Base-by-base conservation (phyloP, 2,888 invertebrate species). In the Pheosia tremula region DNA sequence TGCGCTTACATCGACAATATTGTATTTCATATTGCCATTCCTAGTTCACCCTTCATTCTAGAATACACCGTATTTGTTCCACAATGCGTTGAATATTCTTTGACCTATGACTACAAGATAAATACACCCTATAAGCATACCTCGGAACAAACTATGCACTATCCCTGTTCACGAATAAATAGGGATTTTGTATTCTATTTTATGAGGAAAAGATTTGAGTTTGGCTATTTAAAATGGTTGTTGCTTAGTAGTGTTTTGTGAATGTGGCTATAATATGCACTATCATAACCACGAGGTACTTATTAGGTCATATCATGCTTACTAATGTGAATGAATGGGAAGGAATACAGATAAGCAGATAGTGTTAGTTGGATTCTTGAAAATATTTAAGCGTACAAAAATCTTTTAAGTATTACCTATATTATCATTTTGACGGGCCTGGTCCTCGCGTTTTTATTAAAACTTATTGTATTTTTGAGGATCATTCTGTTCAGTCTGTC, bases 1-100 rank as follows among this genome's bases (percentile, higher is more conserved):
- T 89, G 84, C 85, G 89, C 91, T 91, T 89, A 92, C 93, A 90
- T 86, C 88, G 84, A 90, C 92, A 92, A 93, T 93, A 93, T 93
- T 92, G 92, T 91, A 79, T 87, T 86, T 83, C 85, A 84, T 85
- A 86, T 79, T 79, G 71, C 78, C 71, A 70, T 75, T 77, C 70
- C 72, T 72, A 64, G 57, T 62, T 60, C 65, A 38, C 5, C 47
- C 58, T 50, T 39, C 71, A 74, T 56, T 3, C 72, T 47, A 81
- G 77, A 79, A 71, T 70, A 57, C 24, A 5, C 66, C 52, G 54
- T 76, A 67, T 49, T 0, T 0, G 4, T 4, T 7, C 43, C 38
- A 38, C 38, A 49, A 39, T 67, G 67, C 58, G 56, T 57, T 45
- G 38, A 58, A 68, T 74, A 13, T 70, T 69, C 24, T 57, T 57